Evolutionary conservation across 2,888 invertebrate genomes (phyloP).

Genomic region (Phalangium opilio): DNA sequence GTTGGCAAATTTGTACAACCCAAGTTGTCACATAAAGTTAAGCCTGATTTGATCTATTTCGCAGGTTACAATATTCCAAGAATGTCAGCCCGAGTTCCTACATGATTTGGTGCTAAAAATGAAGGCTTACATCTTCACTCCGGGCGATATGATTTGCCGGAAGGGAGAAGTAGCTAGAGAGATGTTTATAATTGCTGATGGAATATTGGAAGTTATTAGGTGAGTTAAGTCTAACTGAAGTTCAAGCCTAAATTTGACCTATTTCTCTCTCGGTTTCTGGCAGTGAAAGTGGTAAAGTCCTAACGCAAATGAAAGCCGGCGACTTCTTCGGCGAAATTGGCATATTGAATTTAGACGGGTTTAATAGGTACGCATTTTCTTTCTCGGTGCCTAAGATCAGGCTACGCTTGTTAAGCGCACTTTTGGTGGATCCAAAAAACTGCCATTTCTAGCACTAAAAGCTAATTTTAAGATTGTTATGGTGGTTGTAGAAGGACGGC

Average conservation of each 20-base stretch:
- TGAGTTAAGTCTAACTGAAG: no score
- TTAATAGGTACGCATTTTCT: slow-evolving; percentile 60
- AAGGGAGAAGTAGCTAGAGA: slow-evolving; percentile 89
- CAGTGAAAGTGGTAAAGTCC: slow-evolving; percentile 77
- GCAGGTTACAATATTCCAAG: slow-evolving; percentile 85
- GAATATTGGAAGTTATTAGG: slow-evolving; percentile 78
- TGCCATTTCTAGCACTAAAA: no score
- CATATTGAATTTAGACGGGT: slow-evolving; percentile 82
- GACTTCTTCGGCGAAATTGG: slow-evolving; percentile 98
- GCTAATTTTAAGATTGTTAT: no score
- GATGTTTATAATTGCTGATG: slow-evolving; percentile 97
- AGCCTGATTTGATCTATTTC: no score
- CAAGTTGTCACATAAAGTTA: no score
- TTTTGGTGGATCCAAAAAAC: no score
- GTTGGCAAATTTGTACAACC: slow-evolving; percentile 34
- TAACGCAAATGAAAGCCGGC: slow-evolving; percentile 91
- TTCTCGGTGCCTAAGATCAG: no score
- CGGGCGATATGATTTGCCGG: slow-evolving; percentile 88
- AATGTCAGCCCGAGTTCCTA: slow-evolving; percentile 92
- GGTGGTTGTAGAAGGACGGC: slow-evolving; percentile 61
- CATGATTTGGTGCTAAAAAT: slow-evolving; percentile 93
- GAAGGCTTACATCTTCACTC: slow-evolving; percentile 96
- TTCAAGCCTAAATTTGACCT: no score
- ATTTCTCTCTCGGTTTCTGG: slow-evolving; percentile 1
- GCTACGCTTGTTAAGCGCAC: no score